These are phyloP conservation scores for Hystrix brachyura DNA, from an alignment of 2,113 vertebrate genomes.

Conservation along the genomic window DNA sequence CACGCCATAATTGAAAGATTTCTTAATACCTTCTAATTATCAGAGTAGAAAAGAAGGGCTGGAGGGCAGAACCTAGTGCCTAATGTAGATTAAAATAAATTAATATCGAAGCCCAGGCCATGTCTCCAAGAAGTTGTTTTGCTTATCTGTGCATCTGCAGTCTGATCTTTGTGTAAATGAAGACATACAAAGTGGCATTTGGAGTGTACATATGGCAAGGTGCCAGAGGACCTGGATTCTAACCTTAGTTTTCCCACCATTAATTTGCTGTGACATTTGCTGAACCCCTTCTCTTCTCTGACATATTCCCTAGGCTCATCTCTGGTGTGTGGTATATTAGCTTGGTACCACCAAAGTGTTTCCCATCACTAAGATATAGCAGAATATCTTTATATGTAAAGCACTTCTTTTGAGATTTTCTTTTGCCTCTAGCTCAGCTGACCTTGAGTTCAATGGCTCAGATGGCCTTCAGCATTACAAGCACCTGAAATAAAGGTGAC, in stretches of 20 bases:
- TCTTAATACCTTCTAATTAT: constrained; percentile 62
- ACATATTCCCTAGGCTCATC: neutral
- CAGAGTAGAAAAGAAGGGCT: neutral
- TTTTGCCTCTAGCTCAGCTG: neutral
- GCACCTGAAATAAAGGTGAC: neutral
- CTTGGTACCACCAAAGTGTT: neutral
- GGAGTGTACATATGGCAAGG: neutral
- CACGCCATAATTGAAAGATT: constrained; percentile 42
- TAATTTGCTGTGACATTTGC: neutral
- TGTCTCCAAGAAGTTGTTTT: neutral
- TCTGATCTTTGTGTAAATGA: neutral
- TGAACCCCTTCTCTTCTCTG: neutral
- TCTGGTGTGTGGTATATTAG: neutral
- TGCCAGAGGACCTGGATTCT: neutral
- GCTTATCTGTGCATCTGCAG: neutral
- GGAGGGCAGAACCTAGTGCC: neutral
- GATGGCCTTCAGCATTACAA: neutral
- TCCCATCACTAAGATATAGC: neutral
- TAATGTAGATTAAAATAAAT: constrained; percentile 31
- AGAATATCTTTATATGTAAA: neutral
- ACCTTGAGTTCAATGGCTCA: neutral
- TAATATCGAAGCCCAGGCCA: neutral
- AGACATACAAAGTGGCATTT: neutral
- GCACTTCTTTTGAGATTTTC: neutral
- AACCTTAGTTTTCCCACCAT: neutral